Base-by-base conservation (phyloP, 1,140 invertebrate species). In the Thaumetopoea pityocampa region DNA sequence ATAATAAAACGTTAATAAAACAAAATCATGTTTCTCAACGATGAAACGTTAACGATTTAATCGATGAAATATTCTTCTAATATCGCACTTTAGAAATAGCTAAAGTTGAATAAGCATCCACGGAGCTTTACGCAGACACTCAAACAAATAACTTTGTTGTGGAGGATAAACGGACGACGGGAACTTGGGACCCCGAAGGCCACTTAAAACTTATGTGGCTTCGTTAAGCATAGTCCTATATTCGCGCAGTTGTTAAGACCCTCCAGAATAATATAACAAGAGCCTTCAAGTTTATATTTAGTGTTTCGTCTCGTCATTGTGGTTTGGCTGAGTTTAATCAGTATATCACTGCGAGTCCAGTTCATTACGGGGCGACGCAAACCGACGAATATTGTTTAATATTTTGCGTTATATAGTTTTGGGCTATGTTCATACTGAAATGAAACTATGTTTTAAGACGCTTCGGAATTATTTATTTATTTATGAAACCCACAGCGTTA, bases 121-220 rank as follows among this genome's bases (percentile, higher is more conserved):
- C 55, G 59, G 51, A 54, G 51, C 59, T 74, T 67, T 72, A 64
- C 64, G 62, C 56, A 51, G 66, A 63, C 66, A 56, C 40, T 59
- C 50, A 59, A 68, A 68, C 69, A 69, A 67, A 74, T 73, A 80
- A 80, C 67, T 76, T 73, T 65, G 72, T 70, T 74, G 68, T 66
- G 40, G 45, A 64, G 70, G 65, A 71, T 73, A 74, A 78, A 78
- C 71, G 68, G 63, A 63, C 56, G 51, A 47, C 52, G 41, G 45
- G 47, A 76, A 68, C 66, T 77, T 69, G 43, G 33, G 29, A 44
- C 65, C 76, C 73, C 62, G 17, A 67, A 67, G 73, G 73, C 73
- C 69, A 76, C 69, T 81, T 76, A 67, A 77, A 81, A 78, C 71
- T 81, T 78, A 65, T 67, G 69, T 76, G 74, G 71, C 69, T 73